These are phyloP conservation scores for Seriola aureovittata DNA, from an alignment of 2,113 vertebrate species.

Conservation along the genomic window DNA sequence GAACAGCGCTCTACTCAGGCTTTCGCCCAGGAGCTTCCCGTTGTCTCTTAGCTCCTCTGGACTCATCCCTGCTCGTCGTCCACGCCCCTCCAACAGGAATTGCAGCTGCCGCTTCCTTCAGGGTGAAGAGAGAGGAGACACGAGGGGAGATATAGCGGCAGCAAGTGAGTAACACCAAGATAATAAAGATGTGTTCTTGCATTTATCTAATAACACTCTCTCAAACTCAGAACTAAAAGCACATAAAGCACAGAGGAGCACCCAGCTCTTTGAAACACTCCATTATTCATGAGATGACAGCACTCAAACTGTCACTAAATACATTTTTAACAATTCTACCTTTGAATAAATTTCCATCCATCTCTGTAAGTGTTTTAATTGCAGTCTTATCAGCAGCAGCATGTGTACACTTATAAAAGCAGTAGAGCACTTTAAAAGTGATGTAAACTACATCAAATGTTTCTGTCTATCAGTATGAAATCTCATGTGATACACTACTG, in stretches of 20 bases:
- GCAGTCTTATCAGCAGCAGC: conserved; percentile 18
- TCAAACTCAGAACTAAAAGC: conserved; percentile 10
- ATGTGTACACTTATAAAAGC: conserved; percentile 25
- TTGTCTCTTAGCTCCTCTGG: conserved; percentile 90
- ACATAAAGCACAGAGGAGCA: background rate
- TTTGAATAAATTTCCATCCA: background rate
- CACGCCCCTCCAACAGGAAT: conserved; percentile 91
- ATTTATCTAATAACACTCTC: conserved; percentile 15
- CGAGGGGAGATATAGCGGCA: conserved; percentile 7
- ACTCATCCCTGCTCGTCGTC: conserved; percentile 86
- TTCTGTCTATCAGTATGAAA: conserved; percentile 46
- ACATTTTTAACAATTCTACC: background rate
- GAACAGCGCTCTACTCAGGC: conserved; percentile 86
- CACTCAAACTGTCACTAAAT: background rate
- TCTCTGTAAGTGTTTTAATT: background rate
- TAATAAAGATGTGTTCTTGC: background rate
- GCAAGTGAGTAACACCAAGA: conserved; percentile 21
- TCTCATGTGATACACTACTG: conserved; percentile 49
- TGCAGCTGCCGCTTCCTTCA: conserved; percentile 93
- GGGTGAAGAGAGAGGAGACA: conserved; percentile 43
- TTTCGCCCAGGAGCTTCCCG: conserved; percentile 89
- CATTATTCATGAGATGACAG: background rate
- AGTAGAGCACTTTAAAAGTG: background rate
- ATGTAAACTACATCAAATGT: conserved; percentile 45
- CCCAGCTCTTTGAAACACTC: background rate